A percentile compares a stretch with the other conserved stretches of the same genome.
Evolutionary conservation across 2,888 invertebrate genomes (phyloP).

Genomic region (Siphonodentalium dalli): DNA sequence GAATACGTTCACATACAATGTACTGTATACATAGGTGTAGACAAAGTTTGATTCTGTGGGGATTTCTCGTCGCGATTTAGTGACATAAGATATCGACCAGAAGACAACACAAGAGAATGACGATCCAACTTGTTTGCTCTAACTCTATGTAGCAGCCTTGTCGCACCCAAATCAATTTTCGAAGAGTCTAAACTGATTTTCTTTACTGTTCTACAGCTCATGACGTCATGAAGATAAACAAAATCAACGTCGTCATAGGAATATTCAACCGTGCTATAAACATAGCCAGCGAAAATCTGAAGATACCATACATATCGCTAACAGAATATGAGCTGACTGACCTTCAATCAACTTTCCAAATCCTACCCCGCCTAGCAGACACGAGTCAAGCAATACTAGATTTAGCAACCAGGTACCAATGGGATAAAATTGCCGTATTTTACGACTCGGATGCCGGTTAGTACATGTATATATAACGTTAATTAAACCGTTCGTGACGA

Average conservation of each 20-base stretch:
- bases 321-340: conserved; percentile 28
- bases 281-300: conserved; percentile 43
- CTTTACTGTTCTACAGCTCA: conserved; percentile 27
- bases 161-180: too few species aligned
- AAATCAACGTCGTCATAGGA: conserved; percentile 43
- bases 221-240: conserved; percentile 21
- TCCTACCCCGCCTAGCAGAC: conserved; percentile 38
- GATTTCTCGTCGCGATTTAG: too few species aligned
- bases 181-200: too few species aligned
- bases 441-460: conserved; percentile 50
- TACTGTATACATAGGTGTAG: too few species aligned
- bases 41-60: too few species aligned
- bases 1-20: too few species aligned
- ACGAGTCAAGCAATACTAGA: conserved; percentile 44
- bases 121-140: too few species aligned
- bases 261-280: conserved; percentile 43
- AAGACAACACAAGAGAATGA: too few species aligned
- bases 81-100: too few species aligned
- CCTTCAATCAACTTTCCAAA: conserved; percentile 41
- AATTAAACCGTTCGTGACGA: too few species aligned
- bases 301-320: conserved; percentile 45
- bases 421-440: conserved; percentile 51
- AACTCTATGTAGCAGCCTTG: too few species aligned
- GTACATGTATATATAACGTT: too few species aligned
- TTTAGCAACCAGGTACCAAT: conserved; percentile 39